Percentiles rank a stretch among this genome's conserved stretches.
Evolutionary conservation across 2,797 vertebrate species (phyloP).

Genomic region (Basileuterus tristriatus): DNA sequence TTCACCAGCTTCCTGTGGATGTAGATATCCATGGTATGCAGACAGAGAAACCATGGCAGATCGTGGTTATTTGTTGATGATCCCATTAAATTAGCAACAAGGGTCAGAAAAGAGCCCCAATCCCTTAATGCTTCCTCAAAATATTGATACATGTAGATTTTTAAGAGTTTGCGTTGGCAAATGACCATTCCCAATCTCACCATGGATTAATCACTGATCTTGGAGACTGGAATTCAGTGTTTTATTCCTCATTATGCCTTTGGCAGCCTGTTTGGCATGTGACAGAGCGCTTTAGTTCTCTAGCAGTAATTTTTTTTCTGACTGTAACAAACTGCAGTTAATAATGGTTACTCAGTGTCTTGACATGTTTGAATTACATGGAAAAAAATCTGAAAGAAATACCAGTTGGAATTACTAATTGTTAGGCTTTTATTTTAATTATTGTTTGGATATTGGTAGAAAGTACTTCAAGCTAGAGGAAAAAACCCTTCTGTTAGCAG

Average conservation of each 20-base stretch:
- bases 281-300: background rate
- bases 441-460: slow-evolving; percentile 6
- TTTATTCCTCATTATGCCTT: background rate
- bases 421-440: slow-evolving; percentile 27
- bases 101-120: background rate
- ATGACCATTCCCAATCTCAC: background rate
- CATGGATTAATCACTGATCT: background rate
- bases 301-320: background rate
- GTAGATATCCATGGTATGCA: background rate
- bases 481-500: background rate
- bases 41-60: background rate
- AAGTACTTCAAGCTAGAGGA: background rate
- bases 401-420: background rate
- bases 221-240: background rate
- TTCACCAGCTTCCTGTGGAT: background rate
- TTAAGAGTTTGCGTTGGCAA: background rate
- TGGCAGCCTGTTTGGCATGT: background rate
- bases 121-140: background rate
- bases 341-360: background rate
- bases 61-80: background rate
- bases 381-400: slow-evolving; percentile 2
- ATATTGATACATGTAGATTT: background rate
- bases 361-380: background rate
- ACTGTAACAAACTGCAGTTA: background rate
- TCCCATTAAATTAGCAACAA: background rate